Evolutionary conservation across 2,113 vertebrate species (phyloP).

Genomic region (Phyllopteryx taeniolatus): DNA sequence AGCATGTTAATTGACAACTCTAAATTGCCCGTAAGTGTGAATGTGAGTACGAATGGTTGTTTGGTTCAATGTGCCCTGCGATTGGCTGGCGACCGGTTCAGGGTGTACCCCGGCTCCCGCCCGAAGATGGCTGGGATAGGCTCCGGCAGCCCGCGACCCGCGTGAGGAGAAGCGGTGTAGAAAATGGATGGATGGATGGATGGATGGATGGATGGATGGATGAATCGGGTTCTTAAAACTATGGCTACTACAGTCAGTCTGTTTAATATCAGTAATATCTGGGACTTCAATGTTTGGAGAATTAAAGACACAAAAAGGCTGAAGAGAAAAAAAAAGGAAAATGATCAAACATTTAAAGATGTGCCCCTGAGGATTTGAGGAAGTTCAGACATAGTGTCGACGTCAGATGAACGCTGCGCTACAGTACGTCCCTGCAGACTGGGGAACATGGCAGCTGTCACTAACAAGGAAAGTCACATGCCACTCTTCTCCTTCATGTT

Average conservation of each 20-base stretch:
- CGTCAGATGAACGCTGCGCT: constrained; percentile 56
- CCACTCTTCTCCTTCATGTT: constrained; percentile 66
- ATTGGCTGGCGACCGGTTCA: too few relatives aligned
- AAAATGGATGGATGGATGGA: too few relatives aligned
- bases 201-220: too few relatives aligned
- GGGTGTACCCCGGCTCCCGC: too few relatives aligned
- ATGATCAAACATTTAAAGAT: constrained; percentile 66
- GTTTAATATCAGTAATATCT: constrained; percentile 37
- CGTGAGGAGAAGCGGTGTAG: too few relatives aligned
- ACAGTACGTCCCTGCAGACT: constrained; percentile 59
- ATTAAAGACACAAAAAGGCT: constrained; percentile 19
- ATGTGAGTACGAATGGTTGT: too few relatives aligned
- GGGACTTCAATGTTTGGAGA: constrained; percentile 49
- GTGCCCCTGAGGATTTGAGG: constrained; percentile 53
- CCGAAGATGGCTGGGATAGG: too few relatives aligned
- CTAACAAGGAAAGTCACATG: constrained; percentile 71
- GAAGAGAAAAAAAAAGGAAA: constrained; percentile 54
- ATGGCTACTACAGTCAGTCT: background rate
- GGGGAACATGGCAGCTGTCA: constrained; percentile 75
- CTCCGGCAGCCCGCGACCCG: too few relatives aligned
- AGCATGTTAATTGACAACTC: too few relatives aligned
- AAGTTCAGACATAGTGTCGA: constrained; percentile 62
- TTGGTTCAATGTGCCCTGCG: too few relatives aligned
- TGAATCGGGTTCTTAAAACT: background rate
- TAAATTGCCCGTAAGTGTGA: too few relatives aligned